Conservation (phyloP, 2,113 vertebrate species). For the Baryphthengus martii region DNA sequence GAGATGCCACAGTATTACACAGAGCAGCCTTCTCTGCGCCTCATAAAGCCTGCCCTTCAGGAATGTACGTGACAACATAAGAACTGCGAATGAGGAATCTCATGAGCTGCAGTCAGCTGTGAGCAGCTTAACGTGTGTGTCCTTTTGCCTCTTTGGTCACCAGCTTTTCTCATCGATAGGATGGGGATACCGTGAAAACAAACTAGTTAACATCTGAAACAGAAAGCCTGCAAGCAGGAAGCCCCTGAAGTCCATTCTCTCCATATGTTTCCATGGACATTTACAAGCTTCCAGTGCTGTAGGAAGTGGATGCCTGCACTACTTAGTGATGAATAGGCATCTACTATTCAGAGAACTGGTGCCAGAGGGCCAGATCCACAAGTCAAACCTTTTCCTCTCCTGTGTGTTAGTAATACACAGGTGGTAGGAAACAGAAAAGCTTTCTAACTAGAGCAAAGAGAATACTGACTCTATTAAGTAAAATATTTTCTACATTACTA, state of each 20-base stretch:
- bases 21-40: background rate
- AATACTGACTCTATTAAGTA: background rate
- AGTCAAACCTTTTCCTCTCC: background rate
- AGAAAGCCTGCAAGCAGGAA: background rate
- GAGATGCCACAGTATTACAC: background rate
- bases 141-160: background rate
- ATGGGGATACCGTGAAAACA: background rate
- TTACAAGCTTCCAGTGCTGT: background rate
- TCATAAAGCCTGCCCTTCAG: background rate
- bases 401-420: background rate
- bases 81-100: background rate
- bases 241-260: background rate
- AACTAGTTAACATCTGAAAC: background rate
- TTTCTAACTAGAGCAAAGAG: background rate
- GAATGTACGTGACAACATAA: fast-evolving
- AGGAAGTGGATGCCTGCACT: background rate
- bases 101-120: background rate
- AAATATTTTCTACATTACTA: background rate
- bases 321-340: background rate
- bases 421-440: background rate
- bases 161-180: background rate
- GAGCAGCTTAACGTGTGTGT: background rate
- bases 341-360: background rate
- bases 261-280: background rate
- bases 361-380: background rate